Evolutionary conservation across 2,888 invertebrate species (phyloP).

Genomic region (Eugnorisma glareosa): DNA sequence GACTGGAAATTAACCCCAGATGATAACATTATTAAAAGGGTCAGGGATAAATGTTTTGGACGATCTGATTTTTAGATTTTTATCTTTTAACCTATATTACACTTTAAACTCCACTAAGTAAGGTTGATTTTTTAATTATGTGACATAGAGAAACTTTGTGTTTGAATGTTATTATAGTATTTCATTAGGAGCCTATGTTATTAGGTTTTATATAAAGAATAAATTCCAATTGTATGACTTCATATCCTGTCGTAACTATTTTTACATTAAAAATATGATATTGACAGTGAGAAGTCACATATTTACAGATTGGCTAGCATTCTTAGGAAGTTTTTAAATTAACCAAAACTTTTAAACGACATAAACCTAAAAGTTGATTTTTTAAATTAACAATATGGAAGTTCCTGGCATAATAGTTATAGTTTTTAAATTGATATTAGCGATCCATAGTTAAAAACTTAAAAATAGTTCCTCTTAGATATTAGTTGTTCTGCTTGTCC

Average conservation of each 20-base stretch:
- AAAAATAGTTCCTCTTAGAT: conserved; percentile 41
- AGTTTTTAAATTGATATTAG: conserved; percentile 32
- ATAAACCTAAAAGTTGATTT: conserved; percentile 40
- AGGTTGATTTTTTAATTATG: conserved; percentile 39
- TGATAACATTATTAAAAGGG: conserved; percentile 81
- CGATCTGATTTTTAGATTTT: conserved; percentile 78
- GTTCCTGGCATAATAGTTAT: conserved; percentile 42
- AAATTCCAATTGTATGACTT: conserved; percentile 64
- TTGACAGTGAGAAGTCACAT: conserved; percentile 60
- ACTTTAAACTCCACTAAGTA: conserved; percentile 51
- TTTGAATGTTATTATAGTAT: conserved; percentile 34
- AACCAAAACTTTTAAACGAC: conserved; percentile 47
- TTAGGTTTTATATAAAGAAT: conserved; percentile 58
- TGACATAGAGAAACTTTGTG: background rate
- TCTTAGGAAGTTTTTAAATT: conserved; percentile 58
- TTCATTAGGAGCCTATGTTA: conserved; percentile 50
- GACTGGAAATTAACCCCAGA: conserved; percentile 84
- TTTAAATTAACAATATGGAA: conserved; percentile 21
- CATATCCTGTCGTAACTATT: conserved; percentile 65
- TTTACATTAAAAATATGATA: conserved; percentile 66
- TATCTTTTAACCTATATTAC: conserved; percentile 60
- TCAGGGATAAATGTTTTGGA: conserved; percentile 84
- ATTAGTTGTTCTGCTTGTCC: conserved; percentile 13
- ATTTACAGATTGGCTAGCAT: conserved; percentile 60
- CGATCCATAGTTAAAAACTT: conserved; percentile 6